Percentiles rank a stretch among this genome's conserved stretches.
phyloP scores from a whole-genome alignment of 2,888 invertebrate genomes.

The Megastigmus dorsalis region DNA sequence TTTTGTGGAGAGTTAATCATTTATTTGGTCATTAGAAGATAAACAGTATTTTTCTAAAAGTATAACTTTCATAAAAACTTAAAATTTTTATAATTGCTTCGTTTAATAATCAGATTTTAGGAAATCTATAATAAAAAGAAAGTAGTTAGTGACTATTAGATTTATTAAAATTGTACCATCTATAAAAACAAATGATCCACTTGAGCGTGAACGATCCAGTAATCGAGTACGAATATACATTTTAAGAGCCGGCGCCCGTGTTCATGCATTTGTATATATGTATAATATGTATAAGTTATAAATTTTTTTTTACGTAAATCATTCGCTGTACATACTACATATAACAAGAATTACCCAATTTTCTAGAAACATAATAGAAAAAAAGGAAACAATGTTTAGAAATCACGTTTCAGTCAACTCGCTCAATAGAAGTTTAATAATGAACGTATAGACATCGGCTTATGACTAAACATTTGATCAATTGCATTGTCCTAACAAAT shows the following conservation, averaged over 20 bases:
- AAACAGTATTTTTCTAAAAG: no score
- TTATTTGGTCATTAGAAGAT: no score
- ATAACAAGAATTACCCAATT: constrained; percentile 13
- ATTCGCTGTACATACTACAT: constrained; percentile 33
- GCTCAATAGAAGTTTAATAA: background rate
- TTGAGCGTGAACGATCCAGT: constrained; percentile 9
- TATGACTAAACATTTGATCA: constrained; percentile 19
- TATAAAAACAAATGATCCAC: constrained; percentile 41
- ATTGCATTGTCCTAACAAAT: background rate
- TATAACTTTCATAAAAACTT: no score
- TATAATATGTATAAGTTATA: constrained; percentile 34
- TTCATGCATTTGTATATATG: constrained; percentile 4
- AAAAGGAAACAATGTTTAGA: background rate
- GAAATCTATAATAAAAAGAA: no score
- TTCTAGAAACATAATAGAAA: background rate
- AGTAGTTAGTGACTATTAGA: constrained; percentile 34
- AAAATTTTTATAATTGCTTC: no score
- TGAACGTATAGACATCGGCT: no score
- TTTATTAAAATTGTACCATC: constrained; percentile 51
- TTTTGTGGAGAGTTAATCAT: no score
- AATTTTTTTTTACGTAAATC: constrained; percentile 8
- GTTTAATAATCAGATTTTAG: no score
- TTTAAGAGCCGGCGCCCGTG: background rate
- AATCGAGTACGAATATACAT: constrained; percentile 37
- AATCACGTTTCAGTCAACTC: background rate